Base-by-base conservation (phyloP, 2,888 invertebrate genomes). In the Bhutanitis thaidina region DNA sequence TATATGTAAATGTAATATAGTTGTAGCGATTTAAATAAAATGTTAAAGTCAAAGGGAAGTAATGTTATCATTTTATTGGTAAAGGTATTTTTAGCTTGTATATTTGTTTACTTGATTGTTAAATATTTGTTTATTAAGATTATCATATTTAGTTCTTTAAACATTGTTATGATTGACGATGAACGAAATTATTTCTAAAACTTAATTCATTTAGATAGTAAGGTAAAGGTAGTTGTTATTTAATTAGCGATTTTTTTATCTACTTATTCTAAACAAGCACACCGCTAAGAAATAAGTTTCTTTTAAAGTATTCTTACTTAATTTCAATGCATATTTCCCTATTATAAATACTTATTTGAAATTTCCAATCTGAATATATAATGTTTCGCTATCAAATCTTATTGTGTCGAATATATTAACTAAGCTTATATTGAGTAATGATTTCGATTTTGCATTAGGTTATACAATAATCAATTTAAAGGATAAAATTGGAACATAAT, bases 41-140 rank as follows among this genome's bases (percentile, higher is more conserved):
- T 70, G 77, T 81, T 83, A 72, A 64, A 62, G 44, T 64, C 56
- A 65, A 71, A 61, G 80, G 86, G 79, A 79, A 78, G 77, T 74
- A 77, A 80, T 86, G 82, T 77, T 59, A 74, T 70, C 74, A 77
- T 76, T 69, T 48, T 45, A 30, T 8, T 7, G n/a, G 27, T 50
- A 37, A 51, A 38, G 41, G 37, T 5, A 20, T n/a, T n/a, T n/a
- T 43, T 35, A 36, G 41, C 3, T 37, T 34, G 12, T 30, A 27
- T 16, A 12, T 27, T 44, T 35, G 13, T n/a, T 13, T 12, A 4
- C 7, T 27, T 8, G 27, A 1, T 27, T 27, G 27, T 27, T 27
- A 20, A 2, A 3, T 20, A 20, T 20, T 20, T 20, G 2, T 20
- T 20, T 20, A 20, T 5, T 20, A 20, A 20, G 20, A 20, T 20